Percentiles rank a stretch among this genome's conserved stretches.
phyloP scores from a whole-genome alignment of 2,113 vertebrate genomes.

The Varanus salvator region DNA sequence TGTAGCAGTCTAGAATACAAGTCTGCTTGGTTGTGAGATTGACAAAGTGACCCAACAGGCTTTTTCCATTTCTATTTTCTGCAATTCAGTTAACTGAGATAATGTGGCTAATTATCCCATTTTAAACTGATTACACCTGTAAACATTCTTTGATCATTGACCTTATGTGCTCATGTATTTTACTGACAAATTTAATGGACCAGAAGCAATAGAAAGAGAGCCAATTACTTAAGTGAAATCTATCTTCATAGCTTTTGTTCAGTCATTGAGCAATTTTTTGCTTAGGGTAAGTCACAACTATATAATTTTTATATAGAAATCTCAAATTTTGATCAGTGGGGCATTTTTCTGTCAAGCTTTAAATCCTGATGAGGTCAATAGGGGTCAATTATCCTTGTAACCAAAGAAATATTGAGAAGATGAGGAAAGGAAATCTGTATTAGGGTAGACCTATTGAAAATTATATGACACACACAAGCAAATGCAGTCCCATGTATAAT shows the following conservation, averaged over 20 bases:
- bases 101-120: conserved; percentile 50
- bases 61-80: conserved; percentile 54
- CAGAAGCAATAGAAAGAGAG: conserved; percentile 44
- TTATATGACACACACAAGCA: background rate
- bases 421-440: conserved; percentile 1
- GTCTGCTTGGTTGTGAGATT: conserved; percentile 33
- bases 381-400: background rate
- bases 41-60: conserved; percentile 35
- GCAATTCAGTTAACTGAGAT: conserved; percentile 47
- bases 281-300: conserved; percentile 19
- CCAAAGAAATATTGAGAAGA: background rate
- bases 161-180: conserved; percentile 24
- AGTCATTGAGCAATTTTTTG: background rate
- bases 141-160: conserved; percentile 51
- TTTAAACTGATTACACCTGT: conserved; percentile 60
- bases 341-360: background rate
- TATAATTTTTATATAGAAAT: conserved; percentile 11
- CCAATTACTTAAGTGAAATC: conserved; percentile 34
- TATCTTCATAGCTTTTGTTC: conserved; percentile 32
- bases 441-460: background rate
- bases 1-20: conserved; percentile 26
- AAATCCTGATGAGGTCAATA: background rate
- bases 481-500: background rate
- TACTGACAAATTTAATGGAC: conserved; percentile 44
- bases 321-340: conserved; percentile 26